A percentile compares a stretch with the other conserved stretches of the same genome.
Evolutionary conservation across 1,140 invertebrate species (phyloP).

Genomic region (Colletes gigas): DNA sequence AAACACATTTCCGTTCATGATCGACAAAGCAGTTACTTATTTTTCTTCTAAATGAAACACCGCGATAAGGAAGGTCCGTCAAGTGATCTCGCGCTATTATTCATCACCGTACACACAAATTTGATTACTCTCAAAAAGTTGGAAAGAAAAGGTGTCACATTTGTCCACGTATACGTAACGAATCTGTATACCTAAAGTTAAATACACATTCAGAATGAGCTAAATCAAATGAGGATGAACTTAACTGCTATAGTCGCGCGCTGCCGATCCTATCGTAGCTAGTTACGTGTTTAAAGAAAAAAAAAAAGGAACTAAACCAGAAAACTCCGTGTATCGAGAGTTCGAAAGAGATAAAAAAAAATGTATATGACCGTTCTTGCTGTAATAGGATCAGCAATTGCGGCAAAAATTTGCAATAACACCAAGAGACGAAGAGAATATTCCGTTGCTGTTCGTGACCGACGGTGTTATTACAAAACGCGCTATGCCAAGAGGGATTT

Average conservation of each 20-base stretch:
- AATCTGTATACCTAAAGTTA: slow-evolving; percentile 51
- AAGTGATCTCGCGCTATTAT: slow-evolving; percentile 76
- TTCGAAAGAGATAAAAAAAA: slow-evolving; percentile 14
- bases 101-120: slow-evolving; percentile 51
- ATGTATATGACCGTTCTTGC: background rate
- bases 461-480: slow-evolving; percentile 63
- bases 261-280: slow-evolving; percentile 68
- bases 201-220: slow-evolving; percentile 54
- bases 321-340: background rate
- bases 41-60: background rate
- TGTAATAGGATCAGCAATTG: slow-evolving; percentile 62
- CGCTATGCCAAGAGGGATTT: slow-evolving; percentile 60
- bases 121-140: slow-evolving; percentile 49
- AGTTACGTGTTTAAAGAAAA: background rate
- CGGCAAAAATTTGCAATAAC: slow-evolving; percentile 62
- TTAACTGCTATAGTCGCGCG: slow-evolving; percentile 69
- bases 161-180: slow-evolving; percentile 42
- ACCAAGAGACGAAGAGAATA: slow-evolving; percentile 17
- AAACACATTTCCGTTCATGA: background rate
- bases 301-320: background rate
- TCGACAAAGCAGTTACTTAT: no score
- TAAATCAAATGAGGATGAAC: slow-evolving; percentile 50
- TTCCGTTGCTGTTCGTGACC: background rate
- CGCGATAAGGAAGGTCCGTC: slow-evolving; percentile 52
- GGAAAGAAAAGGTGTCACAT: slow-evolving; percentile 49